Percentiles rank a stretch among this genome's conserved stretches.
Evolutionary conservation across 2,113 vertebrate genomes (phyloP).

Genomic region (Channa maculata): DNA sequence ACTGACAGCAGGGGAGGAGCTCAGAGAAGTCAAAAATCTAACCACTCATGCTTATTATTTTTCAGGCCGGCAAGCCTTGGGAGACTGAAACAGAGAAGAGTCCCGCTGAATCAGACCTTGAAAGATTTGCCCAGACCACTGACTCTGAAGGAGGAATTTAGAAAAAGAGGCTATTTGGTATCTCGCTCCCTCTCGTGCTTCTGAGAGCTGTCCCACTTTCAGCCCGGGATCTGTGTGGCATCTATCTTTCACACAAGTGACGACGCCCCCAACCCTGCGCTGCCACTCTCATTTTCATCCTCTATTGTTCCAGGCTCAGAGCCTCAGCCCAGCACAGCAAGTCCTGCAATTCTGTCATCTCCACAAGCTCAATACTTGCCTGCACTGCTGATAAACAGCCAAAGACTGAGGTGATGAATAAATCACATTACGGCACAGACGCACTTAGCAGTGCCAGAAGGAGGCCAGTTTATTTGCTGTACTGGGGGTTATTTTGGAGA

Average conservation of each 20-base stretch:
- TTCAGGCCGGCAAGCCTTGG: conserved; percentile 21
- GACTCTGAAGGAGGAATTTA: conserved; percentile 11
- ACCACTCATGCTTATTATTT: conserved; percentile 31
- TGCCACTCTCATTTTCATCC: conserved; percentile 62
- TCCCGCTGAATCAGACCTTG: conserved; percentile 43
- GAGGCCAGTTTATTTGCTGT: conserved; percentile 27
- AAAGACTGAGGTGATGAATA: conserved; percentile 55
- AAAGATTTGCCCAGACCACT: conserved; percentile 14
- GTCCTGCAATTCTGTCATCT: conserved; percentile 56
- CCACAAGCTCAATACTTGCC: conserved; percentile 50
- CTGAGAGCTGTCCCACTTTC: conserved; percentile 79
- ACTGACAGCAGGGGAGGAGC: conserved; percentile 19
- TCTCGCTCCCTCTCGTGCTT: conserved; percentile 52
- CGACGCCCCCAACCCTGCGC: conserved; percentile 26
- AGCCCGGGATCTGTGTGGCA: conserved; percentile 65
- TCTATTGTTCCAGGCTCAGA: conserved; percentile 66
- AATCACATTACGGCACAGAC: conserved; percentile 47
- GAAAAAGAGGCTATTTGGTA: conserved; percentile 28
- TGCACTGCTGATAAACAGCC: conserved; percentile 63
- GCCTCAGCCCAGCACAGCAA: conserved; percentile 40
- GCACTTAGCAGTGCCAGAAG: conserved; percentile 17
- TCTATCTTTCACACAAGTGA: conserved; percentile 67
- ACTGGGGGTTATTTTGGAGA: conserved; percentile 18
- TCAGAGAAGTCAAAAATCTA: conserved; percentile 34
- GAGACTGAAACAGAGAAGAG: conserved; percentile 3